A percentile compares a stretch with the other conserved stretches of the same genome.
phyloP scores from a whole-genome alignment of 2,888 invertebrate genomes.

The Thyatira batis region DNA sequence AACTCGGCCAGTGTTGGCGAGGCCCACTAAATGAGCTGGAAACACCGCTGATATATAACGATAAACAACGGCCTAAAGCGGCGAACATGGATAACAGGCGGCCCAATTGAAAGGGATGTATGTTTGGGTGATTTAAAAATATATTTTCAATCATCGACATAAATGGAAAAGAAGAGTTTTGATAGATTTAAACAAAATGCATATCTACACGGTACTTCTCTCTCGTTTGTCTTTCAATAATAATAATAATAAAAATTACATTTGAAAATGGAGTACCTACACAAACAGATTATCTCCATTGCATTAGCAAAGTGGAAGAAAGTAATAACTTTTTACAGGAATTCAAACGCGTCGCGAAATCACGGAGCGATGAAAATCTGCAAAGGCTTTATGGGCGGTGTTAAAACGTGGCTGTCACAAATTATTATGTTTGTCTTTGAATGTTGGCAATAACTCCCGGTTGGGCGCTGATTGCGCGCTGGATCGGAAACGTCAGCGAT shows the following conservation, averaged over 20 bases:
- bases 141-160: not conserved
- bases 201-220: too few relatives aligned
- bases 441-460: slow-evolving; percentile 16
- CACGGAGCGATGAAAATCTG: not conserved
- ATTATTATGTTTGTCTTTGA: slow-evolving; percentile 19
- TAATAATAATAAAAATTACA: too few relatives aligned
- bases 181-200: not conserved
- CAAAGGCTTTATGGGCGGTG: slow-evolving; percentile 10
- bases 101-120: slow-evolving; percentile 18
- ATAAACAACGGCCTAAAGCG: slow-evolving; percentile 36
- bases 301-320: not conserved
- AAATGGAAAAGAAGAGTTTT: not conserved
- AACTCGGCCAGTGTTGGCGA: slow-evolving; percentile 30
- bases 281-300: too few relatives aligned
- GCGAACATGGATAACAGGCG: slow-evolving; percentile 9
- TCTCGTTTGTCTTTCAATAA: too few relatives aligned
- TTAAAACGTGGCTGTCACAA: slow-evolving; percentile 8
- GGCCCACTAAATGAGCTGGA: slow-evolving; percentile 62
- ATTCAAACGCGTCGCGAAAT: not conserved
- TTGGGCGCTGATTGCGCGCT: slow-evolving; percentile 21
- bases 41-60: slow-evolving; percentile 56
- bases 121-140: not conserved
- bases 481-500: slow-evolving; percentile 31
- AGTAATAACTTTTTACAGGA: not conserved
- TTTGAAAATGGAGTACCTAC: too few relatives aligned